Percentiles rank a stretch among this genome's conserved stretches.
These are phyloP conservation scores for Hirtodrosophila confusa DNA, from an alignment of 2,888 invertebrate genomes.

Conservation along the genomic window DNA sequence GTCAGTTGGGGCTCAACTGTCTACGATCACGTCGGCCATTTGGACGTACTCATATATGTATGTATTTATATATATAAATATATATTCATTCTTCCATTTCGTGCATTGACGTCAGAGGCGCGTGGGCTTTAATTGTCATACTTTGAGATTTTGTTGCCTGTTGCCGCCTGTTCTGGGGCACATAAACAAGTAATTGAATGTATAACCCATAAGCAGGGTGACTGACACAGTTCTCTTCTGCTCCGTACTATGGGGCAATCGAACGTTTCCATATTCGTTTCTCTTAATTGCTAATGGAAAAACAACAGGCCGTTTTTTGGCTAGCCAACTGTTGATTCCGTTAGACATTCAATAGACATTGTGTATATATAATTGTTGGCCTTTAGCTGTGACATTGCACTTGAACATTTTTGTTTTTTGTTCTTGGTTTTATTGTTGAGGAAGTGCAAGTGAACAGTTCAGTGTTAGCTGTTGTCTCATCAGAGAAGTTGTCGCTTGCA, in stretches of 20 bases:
- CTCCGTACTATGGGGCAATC: too few relatives aligned
- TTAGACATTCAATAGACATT: conserved; percentile 18
- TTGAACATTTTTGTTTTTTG: conserved; percentile 50
- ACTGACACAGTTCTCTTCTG: conserved; percentile 43
- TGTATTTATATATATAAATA: too few relatives aligned
- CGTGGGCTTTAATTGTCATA: conserved; percentile 56
- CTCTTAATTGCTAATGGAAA: neutral
- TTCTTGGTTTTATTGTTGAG: conserved; percentile 28
- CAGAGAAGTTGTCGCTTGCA: conserved; percentile 26
- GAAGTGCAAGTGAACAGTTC: conserved; percentile 31
- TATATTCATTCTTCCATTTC: neutral
- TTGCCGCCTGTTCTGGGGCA: conserved; percentile 23
- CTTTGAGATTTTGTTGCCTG: conserved; percentile 36
- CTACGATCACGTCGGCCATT: conserved; percentile 48
- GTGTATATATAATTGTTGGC: conserved; percentile 15
- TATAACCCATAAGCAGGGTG: conserved; percentile 37
- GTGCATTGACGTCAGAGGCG: conserved; percentile 61
- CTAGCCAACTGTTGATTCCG: conserved; percentile 3
- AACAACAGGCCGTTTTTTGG: neutral
- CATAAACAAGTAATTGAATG: conserved; percentile 31
- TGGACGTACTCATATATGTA: neutral
- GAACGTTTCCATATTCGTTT: too few relatives aligned
- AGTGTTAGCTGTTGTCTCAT: conserved; percentile 5
- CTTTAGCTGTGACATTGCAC: conserved; percentile 68
- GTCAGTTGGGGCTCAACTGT: conserved; percentile 16